These are phyloP conservation scores for Allygus modestus DNA, from an alignment of 2,888 invertebrate genomes.

Conservation along the genomic window DNA sequence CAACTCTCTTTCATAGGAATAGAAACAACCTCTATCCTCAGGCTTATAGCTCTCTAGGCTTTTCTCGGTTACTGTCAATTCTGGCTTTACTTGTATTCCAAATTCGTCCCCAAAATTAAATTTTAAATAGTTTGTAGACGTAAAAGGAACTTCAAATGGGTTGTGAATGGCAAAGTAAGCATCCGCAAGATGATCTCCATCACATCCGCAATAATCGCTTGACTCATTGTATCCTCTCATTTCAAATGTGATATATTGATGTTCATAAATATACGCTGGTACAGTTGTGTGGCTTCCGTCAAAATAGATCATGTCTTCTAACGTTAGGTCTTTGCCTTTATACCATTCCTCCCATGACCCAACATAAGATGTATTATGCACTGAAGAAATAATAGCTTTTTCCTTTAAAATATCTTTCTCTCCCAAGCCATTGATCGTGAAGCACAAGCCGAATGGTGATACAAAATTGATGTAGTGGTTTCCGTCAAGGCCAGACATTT, in stretches of 20 bases:
- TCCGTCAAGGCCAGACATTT: background rate
- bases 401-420: background rate
- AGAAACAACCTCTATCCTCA: background rate
- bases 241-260: background rate
- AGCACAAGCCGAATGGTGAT: background rate
- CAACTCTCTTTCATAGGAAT: background rate
- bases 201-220: too few relatives aligned
- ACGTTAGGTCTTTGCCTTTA: background rate
- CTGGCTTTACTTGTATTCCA: too few relatives aligned
- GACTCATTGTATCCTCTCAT: too few relatives aligned
- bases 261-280: background rate
- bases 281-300: background rate
- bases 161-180: too few relatives aligned
- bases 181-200: too few relatives aligned
- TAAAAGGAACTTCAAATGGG: too few relatives aligned
- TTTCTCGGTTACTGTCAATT: background rate
- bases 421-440: background rate
- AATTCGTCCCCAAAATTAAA: too few relatives aligned
- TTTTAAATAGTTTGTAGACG: too few relatives aligned
- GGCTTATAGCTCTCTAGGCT: background rate
- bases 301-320: background rate
- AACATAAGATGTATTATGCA: too few relatives aligned
- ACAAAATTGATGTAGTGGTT: too few relatives aligned
- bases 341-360: background rate
- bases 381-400: background rate